phyloP scores from a whole-genome alignment of 2,113 vertebrate genomes.

The Lagopus muta region DNA sequence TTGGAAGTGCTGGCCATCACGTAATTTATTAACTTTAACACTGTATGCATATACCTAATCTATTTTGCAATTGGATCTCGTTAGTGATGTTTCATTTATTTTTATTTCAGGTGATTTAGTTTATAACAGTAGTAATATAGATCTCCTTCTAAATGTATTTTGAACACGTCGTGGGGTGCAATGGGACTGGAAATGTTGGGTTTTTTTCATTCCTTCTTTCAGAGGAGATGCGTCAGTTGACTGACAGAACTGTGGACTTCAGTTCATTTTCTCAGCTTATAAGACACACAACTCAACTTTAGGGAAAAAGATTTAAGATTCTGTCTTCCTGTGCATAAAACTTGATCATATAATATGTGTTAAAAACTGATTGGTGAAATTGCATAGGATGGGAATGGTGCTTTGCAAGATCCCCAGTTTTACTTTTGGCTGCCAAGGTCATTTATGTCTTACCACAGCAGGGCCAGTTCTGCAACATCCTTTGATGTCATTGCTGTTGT shows the following conservation, averaged over 20 bases:
- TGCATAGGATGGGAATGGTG: background rate
- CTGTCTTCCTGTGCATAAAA: background rate
- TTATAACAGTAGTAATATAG: background rate
- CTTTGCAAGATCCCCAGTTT: background rate
- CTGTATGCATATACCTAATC: background rate
- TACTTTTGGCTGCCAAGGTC: rapidly evolving
- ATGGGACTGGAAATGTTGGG: background rate
- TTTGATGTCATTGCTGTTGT: background rate
- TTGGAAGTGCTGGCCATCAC: background rate
- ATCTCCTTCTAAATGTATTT: background rate
- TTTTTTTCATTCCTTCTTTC: background rate
- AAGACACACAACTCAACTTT: background rate
- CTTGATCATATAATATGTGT: background rate
- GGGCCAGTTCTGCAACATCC: background rate
- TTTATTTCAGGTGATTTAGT: background rate
- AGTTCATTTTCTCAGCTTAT: background rate
- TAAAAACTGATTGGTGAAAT: background rate
- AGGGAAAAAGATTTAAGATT: background rate
- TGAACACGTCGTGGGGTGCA: background rate
- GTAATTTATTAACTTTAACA: background rate
- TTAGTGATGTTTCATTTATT: background rate
- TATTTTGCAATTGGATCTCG: background rate
- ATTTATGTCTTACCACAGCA: background rate
- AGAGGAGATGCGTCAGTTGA: background rate
- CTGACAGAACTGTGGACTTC: background rate